A percentile compares a stretch with the other conserved stretches of the same genome.
These are phyloP conservation scores for Sarcoramphus papa DNA, from an alignment of 2,797 vertebrate genomes.

Conservation along the genomic window DNA sequence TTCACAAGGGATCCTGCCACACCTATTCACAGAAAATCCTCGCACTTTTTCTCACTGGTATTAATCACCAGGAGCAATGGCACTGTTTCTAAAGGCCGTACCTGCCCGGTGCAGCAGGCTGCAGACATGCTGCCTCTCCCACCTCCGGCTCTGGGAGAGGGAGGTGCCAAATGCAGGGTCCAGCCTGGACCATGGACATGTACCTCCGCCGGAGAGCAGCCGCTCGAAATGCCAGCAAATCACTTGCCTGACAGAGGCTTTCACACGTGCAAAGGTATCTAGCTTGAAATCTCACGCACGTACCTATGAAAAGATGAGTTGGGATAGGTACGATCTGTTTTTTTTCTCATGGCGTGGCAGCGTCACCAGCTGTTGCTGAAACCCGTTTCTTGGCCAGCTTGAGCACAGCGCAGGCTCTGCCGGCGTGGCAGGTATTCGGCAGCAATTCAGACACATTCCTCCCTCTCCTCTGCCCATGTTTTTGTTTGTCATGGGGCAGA, in stretches of 20 bases:
- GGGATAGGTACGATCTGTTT: background rate
- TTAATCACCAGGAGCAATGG: background rate
- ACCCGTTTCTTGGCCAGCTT: background rate
- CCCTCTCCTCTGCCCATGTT: background rate
- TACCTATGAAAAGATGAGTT: background rate
- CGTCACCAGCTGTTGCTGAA: background rate
- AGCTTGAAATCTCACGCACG: background rate
- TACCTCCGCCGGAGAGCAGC: background rate
- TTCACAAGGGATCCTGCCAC: background rate
- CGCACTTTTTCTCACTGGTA: background rate
- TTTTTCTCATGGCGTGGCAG: background rate
- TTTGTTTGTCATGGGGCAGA: background rate
- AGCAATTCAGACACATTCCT: background rate
- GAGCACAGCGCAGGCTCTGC: background rate
- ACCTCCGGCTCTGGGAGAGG: background rate
- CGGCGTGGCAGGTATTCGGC: background rate
- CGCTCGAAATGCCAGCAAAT: accelerated
- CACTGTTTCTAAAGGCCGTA: background rate
- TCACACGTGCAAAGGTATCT: background rate
- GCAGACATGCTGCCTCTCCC: background rate
- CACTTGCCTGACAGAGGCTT: background rate
- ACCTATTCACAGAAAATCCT: background rate
- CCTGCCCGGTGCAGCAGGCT: background rate
- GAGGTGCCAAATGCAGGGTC: background rate
- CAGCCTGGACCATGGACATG: background rate